A percentile compares a stretch with the other conserved stretches of the same genome.
These are phyloP conservation scores for Panopea generosa DNA, from an alignment of 2,888 invertebrate species.

Conservation along the genomic window DNA sequence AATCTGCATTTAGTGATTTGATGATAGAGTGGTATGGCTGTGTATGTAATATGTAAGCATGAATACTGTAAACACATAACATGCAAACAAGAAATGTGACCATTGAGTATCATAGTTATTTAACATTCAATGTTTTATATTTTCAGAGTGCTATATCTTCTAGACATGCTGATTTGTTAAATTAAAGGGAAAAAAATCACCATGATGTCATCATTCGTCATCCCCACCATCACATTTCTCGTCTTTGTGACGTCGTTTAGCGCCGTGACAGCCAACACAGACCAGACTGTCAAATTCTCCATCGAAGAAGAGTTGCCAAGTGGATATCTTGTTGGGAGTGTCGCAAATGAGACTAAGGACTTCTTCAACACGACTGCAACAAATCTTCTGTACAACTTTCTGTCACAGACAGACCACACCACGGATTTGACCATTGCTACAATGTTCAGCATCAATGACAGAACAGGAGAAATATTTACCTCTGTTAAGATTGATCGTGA, in stretches of 20 bases:
- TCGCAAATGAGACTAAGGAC: slow-evolving; percentile 46
- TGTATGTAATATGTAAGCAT: no score
- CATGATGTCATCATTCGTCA: slow-evolving; percentile 24
- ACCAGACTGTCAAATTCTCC: slow-evolving; percentile 38
- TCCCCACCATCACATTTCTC: slow-evolving; percentile 24
- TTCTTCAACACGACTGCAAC: slow-evolving; percentile 24
- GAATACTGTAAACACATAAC: no score
- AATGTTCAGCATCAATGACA: slow-evolving; percentile 56
- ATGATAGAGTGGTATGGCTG: no score
- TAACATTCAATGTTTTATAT: slow-evolving; percentile 1
- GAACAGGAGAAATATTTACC: slow-evolving; percentile 59
- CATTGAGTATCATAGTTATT: no score
- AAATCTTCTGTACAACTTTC: slow-evolving; percentile 52
- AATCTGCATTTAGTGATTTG: no score
- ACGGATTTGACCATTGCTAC: no score
- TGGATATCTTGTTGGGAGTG: slow-evolving; percentile 57
- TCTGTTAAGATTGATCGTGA: slow-evolving; percentile 72
- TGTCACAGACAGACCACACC: slow-evolving; percentile 41
- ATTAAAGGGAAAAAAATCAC: neutral
- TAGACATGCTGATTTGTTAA: slow-evolving; percentile 19
- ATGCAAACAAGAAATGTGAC: no score
- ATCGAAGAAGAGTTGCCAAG: slow-evolving; percentile 59
- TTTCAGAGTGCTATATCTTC: slow-evolving; percentile 17
- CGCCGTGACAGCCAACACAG: neutral
- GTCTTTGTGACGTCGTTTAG: slow-evolving; percentile 1